These are phyloP conservation scores for Girardia tigrina DNA, from an alignment of 2,888 invertebrate species.

Conservation along the genomic window DNA sequence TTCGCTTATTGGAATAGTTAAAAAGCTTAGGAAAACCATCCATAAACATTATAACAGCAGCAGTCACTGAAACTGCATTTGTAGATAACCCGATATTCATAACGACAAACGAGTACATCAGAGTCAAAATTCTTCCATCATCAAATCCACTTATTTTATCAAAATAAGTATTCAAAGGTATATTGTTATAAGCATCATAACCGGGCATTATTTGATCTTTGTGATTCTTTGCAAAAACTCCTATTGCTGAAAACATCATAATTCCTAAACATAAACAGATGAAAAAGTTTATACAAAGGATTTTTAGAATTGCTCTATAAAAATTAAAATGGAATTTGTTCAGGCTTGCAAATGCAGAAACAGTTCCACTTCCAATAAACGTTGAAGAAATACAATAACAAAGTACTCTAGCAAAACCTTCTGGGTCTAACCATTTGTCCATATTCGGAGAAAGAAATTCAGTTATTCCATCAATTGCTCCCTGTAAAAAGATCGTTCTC, in stretches of 20 bases:
- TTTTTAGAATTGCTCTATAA: neutral
- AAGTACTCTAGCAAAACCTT: neutral
- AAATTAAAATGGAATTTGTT: neutral
- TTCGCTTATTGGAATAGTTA: neutral
- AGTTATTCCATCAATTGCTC: neutral
- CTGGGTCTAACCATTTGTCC: neutral
- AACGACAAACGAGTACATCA: neutral
- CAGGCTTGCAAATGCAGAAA: neutral
- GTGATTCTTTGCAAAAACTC: neutral
- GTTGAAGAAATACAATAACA: neutral
- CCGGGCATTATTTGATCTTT: neutral
- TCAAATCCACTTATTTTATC: neutral
- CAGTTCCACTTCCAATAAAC: neutral
- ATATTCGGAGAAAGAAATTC: neutral
- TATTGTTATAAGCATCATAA: neutral
- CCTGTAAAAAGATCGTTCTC: neutral
- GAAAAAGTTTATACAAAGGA: neutral
- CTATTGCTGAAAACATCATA: neutral
- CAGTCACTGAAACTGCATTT: neutral
- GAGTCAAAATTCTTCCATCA: neutral
- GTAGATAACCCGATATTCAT: neutral
- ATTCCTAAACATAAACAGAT: neutral
- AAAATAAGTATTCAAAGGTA: neutral
- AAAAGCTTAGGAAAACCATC: neutral
- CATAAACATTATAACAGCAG: neutral